Conservation (phyloP, 2,113 vertebrate genomes). For the Synodontis membranacea region DNA sequence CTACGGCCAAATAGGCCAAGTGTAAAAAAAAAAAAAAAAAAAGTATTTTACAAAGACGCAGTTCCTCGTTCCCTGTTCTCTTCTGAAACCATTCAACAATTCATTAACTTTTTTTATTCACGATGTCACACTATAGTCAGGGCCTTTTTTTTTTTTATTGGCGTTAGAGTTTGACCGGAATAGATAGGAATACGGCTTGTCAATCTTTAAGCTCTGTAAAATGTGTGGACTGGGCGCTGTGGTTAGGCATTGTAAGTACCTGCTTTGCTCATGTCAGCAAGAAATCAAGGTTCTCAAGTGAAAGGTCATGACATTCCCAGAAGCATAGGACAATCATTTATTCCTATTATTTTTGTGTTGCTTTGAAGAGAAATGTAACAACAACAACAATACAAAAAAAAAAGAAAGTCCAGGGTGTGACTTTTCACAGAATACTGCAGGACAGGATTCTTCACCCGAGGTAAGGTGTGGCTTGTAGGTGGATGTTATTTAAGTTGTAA, state of each 20-base stretch:
- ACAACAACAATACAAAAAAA: too few species aligned
- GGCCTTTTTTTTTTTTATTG: slow-evolving; percentile 62
- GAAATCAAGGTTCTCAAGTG: slow-evolving; percentile 28
- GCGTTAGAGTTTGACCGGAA: slow-evolving; percentile 61
- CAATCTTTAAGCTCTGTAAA: slow-evolving; percentile 68
- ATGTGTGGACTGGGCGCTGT: slow-evolving; percentile 40
- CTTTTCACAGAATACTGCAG: background rate
- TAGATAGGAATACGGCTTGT: slow-evolving; percentile 51
- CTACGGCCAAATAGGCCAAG: background rate
- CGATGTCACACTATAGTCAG: slow-evolving; percentile 47
- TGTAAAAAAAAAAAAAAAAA: too few species aligned
- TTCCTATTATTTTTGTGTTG: background rate
- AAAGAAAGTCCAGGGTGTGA: slow-evolving; percentile 8
- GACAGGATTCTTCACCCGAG: background rate
- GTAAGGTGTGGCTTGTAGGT: slow-evolving; percentile 21
- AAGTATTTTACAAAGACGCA: background rate
- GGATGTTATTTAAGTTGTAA: slow-evolving; percentile 18
- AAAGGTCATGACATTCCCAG: background rate
- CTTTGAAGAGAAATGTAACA: background rate
- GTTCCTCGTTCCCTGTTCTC: background rate
- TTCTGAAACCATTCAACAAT: slow-evolving; percentile 45
- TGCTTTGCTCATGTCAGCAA: slow-evolving; percentile 51
- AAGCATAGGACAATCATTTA: background rate
- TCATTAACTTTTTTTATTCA: slow-evolving; percentile 57
- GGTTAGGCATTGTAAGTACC: slow-evolving; percentile 49